Evolutionary conservation across 23 tunicate species (phyloP), one percentile per base, ranked within the genome.

Genomic region (Trididemnum nubilum): DNA sequence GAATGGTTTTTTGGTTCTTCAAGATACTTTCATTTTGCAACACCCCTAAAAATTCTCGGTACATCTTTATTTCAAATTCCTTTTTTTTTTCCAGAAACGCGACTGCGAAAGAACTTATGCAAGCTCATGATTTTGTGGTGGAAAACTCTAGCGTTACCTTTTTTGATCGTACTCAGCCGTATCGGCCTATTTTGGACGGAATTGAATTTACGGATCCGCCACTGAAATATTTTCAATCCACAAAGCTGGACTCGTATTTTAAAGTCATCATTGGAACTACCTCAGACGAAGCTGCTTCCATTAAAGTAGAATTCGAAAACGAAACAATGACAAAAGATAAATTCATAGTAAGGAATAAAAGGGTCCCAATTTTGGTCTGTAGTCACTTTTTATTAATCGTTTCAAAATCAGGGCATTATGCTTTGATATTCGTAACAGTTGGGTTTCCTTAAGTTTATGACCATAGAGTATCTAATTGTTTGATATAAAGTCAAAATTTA

Each of bases 131-230:
- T 61, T 23, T 26, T 22, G 29, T 61, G 18, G 26, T 24, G 4
- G 26, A 3, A 61, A 61, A 61, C 26, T 15, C 67, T 4, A n/a
- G 26, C 26, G 29, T 12, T 23, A 3, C 54, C 15, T 44, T 44
- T 44, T 44, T 44, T 3, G 67, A n/a, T 12, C 26, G 26, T 24
- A 3, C 29, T 4, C 28, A 70, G 31, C 75, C 38, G 15, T 70
- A 70, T 37, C 75, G 44, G n/a, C 75, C 75, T 5, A 35, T 70
- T 27, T 70, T 70, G 31, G 75, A 70, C 26, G 75, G 26, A n/a
- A 37, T 15, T 70, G 75, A 70, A 35, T 33, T 70, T 33, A 33
- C 75, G 12, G n/a, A 70, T 9, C 36, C 28, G 4, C 75, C 75
- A 4, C 9, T 70, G 5, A 31, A 30, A 5, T 70, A 27, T 33